A percentile compares a stretch with the other conserved stretches of the same genome.
Evolutionary conservation across 1,140 invertebrate genomes (phyloP).

Genomic region (Orussus abietinus): DNA sequence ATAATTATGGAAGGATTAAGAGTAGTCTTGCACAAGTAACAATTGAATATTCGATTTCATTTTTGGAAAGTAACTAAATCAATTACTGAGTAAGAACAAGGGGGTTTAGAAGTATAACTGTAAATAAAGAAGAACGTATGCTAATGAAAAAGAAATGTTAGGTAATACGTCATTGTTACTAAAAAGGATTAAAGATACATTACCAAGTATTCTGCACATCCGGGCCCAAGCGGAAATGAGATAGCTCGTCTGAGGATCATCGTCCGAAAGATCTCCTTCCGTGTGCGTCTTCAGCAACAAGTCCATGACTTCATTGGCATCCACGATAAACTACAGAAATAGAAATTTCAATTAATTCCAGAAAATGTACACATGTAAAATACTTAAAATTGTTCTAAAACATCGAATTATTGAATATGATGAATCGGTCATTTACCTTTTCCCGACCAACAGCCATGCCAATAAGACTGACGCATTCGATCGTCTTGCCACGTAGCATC

Average conservation of each 20-base stretch:
- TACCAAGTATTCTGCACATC: conserved; percentile 95
- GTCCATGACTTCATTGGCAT: conserved; percentile 96
- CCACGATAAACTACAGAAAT: conserved; percentile 70
- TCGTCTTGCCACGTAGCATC: conserved; percentile 90
- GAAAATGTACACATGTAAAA: background rate
- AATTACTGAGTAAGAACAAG: too few species aligned
- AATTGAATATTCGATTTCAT: too few species aligned
- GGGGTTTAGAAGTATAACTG: too few species aligned
- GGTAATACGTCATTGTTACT: too few species aligned
- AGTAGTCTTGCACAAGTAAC: too few species aligned
- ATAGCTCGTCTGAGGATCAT: conserved; percentile 97
- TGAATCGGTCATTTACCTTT: conserved; percentile 59
- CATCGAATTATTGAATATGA: too few species aligned
- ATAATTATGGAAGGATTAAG: too few species aligned
- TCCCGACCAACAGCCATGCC: conserved; percentile 95
- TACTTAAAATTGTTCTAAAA: too few species aligned
- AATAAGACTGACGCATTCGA: conserved; percentile 98
- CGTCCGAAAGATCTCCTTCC: conserved; percentile 78
- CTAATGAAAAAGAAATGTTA: conserved; percentile 1
- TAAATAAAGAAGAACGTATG: conserved; percentile 7
- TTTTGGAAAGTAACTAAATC: too few species aligned
- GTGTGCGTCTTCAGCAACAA: conserved; percentile 89
- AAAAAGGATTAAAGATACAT: too few species aligned
- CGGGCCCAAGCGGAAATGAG: conserved; percentile 98
- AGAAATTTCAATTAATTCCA: conserved; percentile 14